Evolutionary conservation across 2,888 invertebrate species (phyloP), one percentile per base, ranked within the genome.

Genomic region (Drosophila infuscata): DNA sequence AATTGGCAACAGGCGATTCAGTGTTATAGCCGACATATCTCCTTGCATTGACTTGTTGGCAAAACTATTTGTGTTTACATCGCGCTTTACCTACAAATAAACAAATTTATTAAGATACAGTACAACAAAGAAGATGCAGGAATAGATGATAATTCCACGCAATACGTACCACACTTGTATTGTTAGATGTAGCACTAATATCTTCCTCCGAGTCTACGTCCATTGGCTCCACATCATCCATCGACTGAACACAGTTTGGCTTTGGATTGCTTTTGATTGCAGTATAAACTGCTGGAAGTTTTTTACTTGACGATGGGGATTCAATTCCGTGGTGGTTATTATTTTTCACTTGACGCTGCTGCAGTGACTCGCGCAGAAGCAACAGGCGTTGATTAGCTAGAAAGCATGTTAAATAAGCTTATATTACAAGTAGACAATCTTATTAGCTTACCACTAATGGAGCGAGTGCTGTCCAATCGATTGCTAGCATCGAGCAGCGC

Each of bases 311-410:
- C 3, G 41, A 7, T 4, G 46, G 35, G 15, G 52, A 59, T 59
- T 33, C 43, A 15, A 9, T 54, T 52, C 3, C 30, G 9, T 32
- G 20, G 15, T 20, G 20, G 25, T 54, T 46, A 7, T 66, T 79
- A 20, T 30, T 32, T 4, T 41, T 17, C 29, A n/a, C 30, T 15
- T 38, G 70, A 15, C 36, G 54, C 17, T 56, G 38, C 46, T 70
- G 78, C 4, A 83, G 54, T 0, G 62, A 58, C 0, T 54, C 35
- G 8, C 67, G 53, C 9, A 83, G 7, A 25, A 33, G 15, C 15
- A 32, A 7, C 7, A 86, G 48, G 0, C 86, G 88, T 52, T 78
- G 60, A 30, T 86, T 80, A 43, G 76, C 88, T 88, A 11, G 2
- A 3, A 8, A 25, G 1, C 3, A 29, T 32, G 25, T 20, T 3